Base-by-base conservation (phyloP, 92 coral and sea anemone genomes). In the Bergia sp. region DNA sequence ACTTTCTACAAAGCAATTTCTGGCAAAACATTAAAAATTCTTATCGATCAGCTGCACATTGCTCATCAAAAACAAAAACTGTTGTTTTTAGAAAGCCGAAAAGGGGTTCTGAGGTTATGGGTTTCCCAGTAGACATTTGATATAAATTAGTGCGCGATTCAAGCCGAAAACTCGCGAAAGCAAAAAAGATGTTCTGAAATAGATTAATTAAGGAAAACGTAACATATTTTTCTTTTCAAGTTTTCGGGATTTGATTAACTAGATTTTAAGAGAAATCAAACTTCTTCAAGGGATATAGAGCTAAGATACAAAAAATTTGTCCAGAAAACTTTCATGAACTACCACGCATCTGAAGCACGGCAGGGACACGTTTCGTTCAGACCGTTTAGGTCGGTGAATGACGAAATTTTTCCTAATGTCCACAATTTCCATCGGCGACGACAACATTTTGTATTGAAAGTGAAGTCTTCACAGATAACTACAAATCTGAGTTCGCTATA, bases 401-500 rank as follows among this genome's bases (percentile, higher is more conserved):
- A 84, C 77, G 61, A 53, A 18, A 36, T 84, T 84, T 84, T 50
- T 57, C 64, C 47, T 67, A 72, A 84, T 84, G 47, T 45, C 49
- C 69, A 38, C 79, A 84, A 15, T 71, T 71, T 82, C 43, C 42
- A 36, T 36, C 79, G 65, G 87, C 87, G 87, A 84, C 87, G 87
- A 84, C 87, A 84, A 44, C 78, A 71, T 84, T 69, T 84, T 44
- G 65, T 38, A 69, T 71, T 84, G 77, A 84, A 84, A 73, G 12
- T 47, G 79, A 71, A 73, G 79, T 36, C 66, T 84, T 69, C 79
- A 84, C 50, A 45, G 87, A 84, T 84, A 84, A 73, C 77, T 69
- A 3, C 66, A 71, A 84, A 72, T 84, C 79, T 69, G 61, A 84
- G 87, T 84, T 84, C 65, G 77, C 29, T 84, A 42, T 67, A 84